These are phyloP conservation scores for Drosophila falleni DNA, from an alignment of 2,888 invertebrate genomes.

Conservation along the genomic window DNA sequence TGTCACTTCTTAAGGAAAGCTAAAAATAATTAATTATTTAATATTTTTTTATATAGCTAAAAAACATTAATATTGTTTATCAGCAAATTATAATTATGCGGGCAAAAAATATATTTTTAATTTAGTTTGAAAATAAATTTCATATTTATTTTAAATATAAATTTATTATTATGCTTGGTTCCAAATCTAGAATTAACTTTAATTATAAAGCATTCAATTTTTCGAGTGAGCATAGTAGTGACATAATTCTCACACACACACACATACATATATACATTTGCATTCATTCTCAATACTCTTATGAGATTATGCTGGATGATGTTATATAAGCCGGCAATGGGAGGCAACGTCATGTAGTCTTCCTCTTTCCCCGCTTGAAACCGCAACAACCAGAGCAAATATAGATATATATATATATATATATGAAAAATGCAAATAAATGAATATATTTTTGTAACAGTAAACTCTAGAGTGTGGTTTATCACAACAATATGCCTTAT, in stretches of 20 bases:
- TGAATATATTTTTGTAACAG: constrained; percentile 5
- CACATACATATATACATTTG: not conserved
- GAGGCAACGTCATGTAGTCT: constrained; percentile 5
- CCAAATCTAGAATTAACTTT: not conserved
- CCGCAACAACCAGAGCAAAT: not conserved
- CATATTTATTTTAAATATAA: too few relatives aligned
- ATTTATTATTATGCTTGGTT: not conserved
- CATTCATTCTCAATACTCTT: not conserved
- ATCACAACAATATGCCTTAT: constrained; percentile 1
- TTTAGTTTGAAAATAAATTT: too few relatives aligned
- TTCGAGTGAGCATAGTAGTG: constrained; percentile 7
- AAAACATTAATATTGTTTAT: not conserved
- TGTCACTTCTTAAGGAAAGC: too few relatives aligned
- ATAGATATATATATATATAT: not conserved
- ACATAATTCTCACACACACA: constrained; percentile 7
- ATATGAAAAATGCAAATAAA: constrained; percentile 6
- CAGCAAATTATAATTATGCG: not conserved
- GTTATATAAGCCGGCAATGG: constrained; percentile 25
- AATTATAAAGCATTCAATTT: not conserved
- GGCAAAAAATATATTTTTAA: too few relatives aligned
- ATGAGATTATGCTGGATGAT: constrained; percentile 11
- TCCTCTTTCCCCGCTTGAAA: constrained; percentile 1
- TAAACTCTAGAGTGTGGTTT: constrained; percentile 21
- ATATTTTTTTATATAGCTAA: not conserved
- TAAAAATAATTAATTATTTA: not conserved